Base-by-base conservation (phyloP, 2,888 invertebrate genomes). In the Sminthurinus aureus region DNA sequence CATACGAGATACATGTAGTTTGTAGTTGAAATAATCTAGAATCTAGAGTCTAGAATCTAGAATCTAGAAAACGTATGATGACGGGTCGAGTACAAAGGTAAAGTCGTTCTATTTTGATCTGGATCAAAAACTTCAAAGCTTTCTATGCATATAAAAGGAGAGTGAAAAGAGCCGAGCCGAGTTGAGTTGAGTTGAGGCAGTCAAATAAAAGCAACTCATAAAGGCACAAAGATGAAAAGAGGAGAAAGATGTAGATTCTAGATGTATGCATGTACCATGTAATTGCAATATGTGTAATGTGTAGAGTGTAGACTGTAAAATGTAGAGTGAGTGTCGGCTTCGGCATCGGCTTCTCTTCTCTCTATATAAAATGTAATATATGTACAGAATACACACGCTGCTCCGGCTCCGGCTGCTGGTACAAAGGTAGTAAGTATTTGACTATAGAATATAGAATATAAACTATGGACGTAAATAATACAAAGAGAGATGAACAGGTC, bases 81-180 rank as follows among this genome's bases (percentile, higher is more conserved):
- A 83, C 83, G 83, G 83, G 76, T 52, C 69, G 76, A 83, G 74
- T 69, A 81, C 80, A 81, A 83, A 81, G 80, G 77, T 81, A 83
- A 83, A 83, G 80, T 80, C 80, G 80, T 80, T 71, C 85, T 84
- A 84, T 85, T 85, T 86, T 86, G 85, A 85, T 86, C 86, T 85
- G 85, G 85, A 86, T 86, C 85, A 85, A 79, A 82, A 85, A 86
- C 85, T 85, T 86, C 85, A 85, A 86, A 85, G 86, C 83, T 83
- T 85, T 83, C 22, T 22, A 38, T 80, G 77, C 77, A 77, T 77
- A 77, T 24, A 77, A 26, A 18, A 71, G 71, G 3, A 64, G 64
- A 64, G 64, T n/a, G 15, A 64, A 18, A 64, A 38, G 38, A 38
- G 38, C 38, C 38, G 38, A 38, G 38, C 58, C 9, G 58, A 58